phyloP scores from a whole-genome alignment of 2,888 invertebrate species.

The Andrena trimmerana region DNA sequence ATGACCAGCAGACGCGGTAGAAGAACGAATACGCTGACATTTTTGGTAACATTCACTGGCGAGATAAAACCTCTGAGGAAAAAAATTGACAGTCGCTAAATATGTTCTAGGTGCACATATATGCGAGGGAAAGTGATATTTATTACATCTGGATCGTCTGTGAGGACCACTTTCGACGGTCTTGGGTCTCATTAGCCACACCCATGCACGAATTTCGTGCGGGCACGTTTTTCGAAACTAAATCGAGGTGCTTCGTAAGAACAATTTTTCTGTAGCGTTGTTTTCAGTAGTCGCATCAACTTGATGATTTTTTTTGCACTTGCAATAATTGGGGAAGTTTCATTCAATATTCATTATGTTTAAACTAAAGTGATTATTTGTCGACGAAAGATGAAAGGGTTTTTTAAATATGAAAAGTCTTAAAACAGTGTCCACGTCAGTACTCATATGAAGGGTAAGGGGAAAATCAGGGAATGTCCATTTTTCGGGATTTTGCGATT shows the following conservation, averaged over 20 bases:
- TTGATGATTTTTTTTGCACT: neutral
- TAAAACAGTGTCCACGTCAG: too few species aligned
- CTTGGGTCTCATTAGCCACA: slow-evolving; percentile 50
- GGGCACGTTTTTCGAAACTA: slow-evolving; percentile 20
- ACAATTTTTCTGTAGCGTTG: neutral
- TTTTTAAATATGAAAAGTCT: too few species aligned
- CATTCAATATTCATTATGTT: too few species aligned
- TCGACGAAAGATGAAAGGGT: too few species aligned
- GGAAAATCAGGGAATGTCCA: too few species aligned
- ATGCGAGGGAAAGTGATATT: slow-evolving; percentile 58
- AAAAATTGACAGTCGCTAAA: slow-evolving; percentile 25
- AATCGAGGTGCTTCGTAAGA: neutral
- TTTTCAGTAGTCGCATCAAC: neutral
- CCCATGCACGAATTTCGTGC: slow-evolving; percentile 41
- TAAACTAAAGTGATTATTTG: too few species aligned
- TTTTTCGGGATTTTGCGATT: too few species aligned
- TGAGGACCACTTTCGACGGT: slow-evolving; percentile 60
- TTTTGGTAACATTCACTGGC: slow-evolving; percentile 1
- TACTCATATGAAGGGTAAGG: too few species aligned
- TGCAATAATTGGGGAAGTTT: too few species aligned
- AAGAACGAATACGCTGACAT: neutral
- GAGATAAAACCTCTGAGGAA: slow-evolving; percentile 7
- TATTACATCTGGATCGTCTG: slow-evolving; percentile 49
- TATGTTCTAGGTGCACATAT: slow-evolving; percentile 24
- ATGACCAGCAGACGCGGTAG: neutral